phyloP scores from a whole-genome alignment of 2,113 vertebrate genomes.

The Oxyura jamaicensis region DNA sequence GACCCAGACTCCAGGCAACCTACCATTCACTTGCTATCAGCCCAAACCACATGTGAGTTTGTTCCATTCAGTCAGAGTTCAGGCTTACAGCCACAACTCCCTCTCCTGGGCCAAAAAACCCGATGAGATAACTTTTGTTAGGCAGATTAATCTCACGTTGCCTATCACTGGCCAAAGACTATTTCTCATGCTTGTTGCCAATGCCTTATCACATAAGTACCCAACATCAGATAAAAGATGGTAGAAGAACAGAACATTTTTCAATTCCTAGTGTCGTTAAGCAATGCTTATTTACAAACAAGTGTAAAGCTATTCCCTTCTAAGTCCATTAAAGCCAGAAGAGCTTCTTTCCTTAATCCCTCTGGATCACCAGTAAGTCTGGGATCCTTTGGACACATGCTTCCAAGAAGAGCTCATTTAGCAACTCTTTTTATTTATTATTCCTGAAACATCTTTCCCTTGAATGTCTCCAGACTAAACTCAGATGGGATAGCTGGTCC shows the following conservation, averaged over 20 bases:
- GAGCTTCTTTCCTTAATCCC: constrained; percentile 39
- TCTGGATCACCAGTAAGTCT: neutral
- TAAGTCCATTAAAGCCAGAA: constrained; percentile 19
- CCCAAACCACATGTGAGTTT: accelerated
- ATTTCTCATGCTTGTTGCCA: neutral
- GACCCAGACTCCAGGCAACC: neutral
- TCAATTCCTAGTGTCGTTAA: accelerated
- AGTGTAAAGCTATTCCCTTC: neutral
- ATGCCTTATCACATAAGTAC: neutral
- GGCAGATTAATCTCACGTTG: neutral
- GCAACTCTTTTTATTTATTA: neutral
- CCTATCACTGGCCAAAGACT: neutral
- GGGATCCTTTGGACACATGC: neutral
- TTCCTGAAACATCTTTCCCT: neutral
- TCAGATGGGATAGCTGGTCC: accelerated
- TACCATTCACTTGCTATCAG: neutral
- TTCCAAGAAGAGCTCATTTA: neutral
- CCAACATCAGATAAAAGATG: accelerated
- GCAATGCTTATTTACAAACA: accelerated
- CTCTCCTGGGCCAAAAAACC: neutral
- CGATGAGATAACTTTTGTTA: neutral
- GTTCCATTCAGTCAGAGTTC: neutral
- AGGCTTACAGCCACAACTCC: neutral
- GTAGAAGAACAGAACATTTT: neutral
- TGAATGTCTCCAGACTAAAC: accelerated